These are phyloP conservation scores for Gobius niger DNA, from an alignment of 2,113 vertebrate species.

Conservation along the genomic window DNA sequence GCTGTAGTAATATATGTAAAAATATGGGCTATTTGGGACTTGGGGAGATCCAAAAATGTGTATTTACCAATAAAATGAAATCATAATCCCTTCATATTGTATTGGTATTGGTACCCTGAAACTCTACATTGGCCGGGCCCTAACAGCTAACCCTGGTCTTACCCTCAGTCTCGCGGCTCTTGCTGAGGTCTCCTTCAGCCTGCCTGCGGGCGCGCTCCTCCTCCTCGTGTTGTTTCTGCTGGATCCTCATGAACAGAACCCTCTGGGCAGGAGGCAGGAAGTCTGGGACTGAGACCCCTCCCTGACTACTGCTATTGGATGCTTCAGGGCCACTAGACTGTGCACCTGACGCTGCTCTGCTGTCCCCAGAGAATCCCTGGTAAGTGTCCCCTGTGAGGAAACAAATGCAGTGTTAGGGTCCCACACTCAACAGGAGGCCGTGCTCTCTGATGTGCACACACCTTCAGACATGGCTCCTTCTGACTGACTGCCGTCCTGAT, in stretches of 20 bases:
- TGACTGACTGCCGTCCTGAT: conserved; percentile 82
- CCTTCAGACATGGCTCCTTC: conserved; percentile 72
- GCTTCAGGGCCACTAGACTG: conserved; percentile 72
- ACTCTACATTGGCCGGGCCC: too few species aligned
- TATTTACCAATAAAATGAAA: too few species aligned
- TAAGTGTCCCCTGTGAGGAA: conserved; percentile 76
- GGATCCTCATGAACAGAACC: conserved; percentile 91
- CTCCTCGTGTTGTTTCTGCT: conserved; percentile 94
- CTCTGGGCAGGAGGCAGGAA: conserved; percentile 91
- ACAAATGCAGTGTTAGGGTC: neutral
- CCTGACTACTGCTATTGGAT: conserved; percentile 61
- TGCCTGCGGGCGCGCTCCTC: conserved; percentile 87
- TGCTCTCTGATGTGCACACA: conserved; percentile 28
- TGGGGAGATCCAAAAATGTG: too few species aligned
- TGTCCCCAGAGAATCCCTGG: conserved; percentile 77
- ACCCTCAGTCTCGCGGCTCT: conserved; percentile 85
- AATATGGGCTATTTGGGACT: too few species aligned
- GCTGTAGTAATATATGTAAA: too few species aligned
- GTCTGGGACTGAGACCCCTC: conserved; percentile 82
- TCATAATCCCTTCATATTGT: too few species aligned
- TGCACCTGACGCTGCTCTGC: conserved; percentile 64
- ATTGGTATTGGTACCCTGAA: too few species aligned
- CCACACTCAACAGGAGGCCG: neutral
- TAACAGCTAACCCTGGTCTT: neutral
- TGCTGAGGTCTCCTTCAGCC: conserved; percentile 80